Conservation (phyloP, 1,140 invertebrate species). For the Papilio aristodemus region DNA sequence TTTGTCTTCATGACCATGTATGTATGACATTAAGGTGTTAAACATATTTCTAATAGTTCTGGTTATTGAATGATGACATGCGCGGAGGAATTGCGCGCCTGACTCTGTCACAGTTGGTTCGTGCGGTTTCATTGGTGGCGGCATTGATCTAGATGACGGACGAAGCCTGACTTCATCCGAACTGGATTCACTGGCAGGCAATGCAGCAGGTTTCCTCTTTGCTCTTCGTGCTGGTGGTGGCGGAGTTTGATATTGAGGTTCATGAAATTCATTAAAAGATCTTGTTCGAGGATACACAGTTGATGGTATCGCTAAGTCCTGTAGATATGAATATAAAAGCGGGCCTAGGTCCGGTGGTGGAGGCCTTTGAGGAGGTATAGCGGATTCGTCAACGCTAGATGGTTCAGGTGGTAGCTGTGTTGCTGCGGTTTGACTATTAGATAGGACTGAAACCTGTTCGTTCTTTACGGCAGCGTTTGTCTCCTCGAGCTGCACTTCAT, state of each 20-base stretch:
- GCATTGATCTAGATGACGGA: constrained; percentile 69
- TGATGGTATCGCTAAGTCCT: constrained; percentile 70
- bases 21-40: constrained; percentile 81
- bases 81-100: constrained; percentile 83
- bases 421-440: constrained; percentile 25
- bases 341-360: constrained; percentile 80
- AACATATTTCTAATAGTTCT: constrained; percentile 84
- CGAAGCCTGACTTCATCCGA: constrained; percentile 74
- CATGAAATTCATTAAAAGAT: constrained; percentile 61
- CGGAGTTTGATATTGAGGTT: constrained; percentile 58
- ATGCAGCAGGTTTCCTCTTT: constrained; percentile 65
- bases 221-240: constrained; percentile 60
- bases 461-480: constrained; percentile 34
- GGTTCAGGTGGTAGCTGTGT: constrained; percentile 54
- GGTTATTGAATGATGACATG: constrained; percentile 83
- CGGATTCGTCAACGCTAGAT: constrained; percentile 51
- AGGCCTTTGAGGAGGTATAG: constrained; percentile 78
- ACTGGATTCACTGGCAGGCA: constrained; percentile 69
- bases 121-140: constrained; percentile 65
- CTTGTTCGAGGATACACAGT: constrained; percentile 71
- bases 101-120: constrained; percentile 83
- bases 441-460: constrained; percentile 27
- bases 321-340: constrained; percentile 80
- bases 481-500: constrained; percentile 39
- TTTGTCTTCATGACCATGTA: constrained; percentile 82